A percentile compares a stretch with the other conserved stretches of the same genome.
Evolutionary conservation across 2,797 vertebrate species (phyloP).

Genomic region (Enteromius anoplus): DNA sequence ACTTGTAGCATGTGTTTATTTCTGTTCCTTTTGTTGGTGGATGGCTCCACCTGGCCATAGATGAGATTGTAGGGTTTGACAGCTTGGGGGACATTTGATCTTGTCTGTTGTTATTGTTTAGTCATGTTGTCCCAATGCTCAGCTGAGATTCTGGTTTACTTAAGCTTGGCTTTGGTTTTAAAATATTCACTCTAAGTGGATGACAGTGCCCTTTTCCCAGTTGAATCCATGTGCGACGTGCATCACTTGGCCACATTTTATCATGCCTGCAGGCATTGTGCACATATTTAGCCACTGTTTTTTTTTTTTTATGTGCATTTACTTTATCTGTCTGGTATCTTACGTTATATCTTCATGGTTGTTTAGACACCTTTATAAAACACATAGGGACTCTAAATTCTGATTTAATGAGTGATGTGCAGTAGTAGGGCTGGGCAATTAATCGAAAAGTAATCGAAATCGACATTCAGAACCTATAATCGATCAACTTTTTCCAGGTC

Average conservation of each 20-base stretch:
- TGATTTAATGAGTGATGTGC: neutral
- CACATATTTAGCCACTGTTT: conserved; percentile 3
- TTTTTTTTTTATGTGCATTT: conserved; percentile 28
- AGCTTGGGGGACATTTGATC: conserved; percentile 72
- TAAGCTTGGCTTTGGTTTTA: conserved; percentile 66
- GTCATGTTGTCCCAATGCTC: conserved; percentile 72
- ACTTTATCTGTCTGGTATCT: conserved; percentile 15
- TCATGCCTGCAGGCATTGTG: conserved; percentile 7
- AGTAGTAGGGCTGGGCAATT: too few relatives aligned
- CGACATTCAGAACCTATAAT: too few relatives aligned
- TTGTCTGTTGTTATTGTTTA: conserved; percentile 77
- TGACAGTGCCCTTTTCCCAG: conserved; percentile 57
- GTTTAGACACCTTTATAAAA: conserved; percentile 12
- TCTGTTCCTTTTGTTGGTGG: neutral
- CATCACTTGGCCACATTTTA: conserved; percentile 18
- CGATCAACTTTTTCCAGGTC: too few relatives aligned
- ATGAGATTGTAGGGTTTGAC: conserved; percentile 63
- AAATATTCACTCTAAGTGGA: conserved; percentile 73
- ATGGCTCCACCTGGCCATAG: conserved; percentile 24
- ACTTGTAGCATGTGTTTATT: conserved; percentile 14
- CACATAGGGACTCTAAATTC: neutral
- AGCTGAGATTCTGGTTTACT: conserved; percentile 70
- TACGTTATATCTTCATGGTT: neutral
- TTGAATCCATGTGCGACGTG: conserved; percentile 20
- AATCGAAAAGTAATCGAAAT: too few relatives aligned